Evolutionary conservation across 2,113 vertebrate genomes (phyloP).

Genomic region (Pterocles burchelli): DNA sequence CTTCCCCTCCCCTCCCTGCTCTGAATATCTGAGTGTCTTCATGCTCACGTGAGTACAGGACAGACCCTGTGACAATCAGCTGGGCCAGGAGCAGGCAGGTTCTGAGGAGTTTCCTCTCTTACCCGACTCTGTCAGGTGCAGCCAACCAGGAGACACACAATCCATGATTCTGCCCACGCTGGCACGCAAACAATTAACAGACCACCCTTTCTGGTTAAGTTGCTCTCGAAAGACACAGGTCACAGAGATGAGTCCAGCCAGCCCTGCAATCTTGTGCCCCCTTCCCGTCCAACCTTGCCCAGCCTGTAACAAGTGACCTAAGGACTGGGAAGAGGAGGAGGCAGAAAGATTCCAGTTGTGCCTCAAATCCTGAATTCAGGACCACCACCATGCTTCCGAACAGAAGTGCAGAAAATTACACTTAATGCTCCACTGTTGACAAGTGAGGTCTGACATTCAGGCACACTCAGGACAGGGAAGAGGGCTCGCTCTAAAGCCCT

Average conservation of each 20-base stretch:
- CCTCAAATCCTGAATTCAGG: not conserved
- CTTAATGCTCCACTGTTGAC: not conserved
- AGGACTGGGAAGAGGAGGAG: not conserved
- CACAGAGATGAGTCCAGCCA: not conserved
- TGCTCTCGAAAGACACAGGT: constrained; percentile 7
- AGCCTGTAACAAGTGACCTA: not conserved
- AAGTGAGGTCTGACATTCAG: not conserved
- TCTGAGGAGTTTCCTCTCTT: not conserved
- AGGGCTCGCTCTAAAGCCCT: not conserved
- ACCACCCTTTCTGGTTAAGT: not conserved
- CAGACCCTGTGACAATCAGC: not conserved
- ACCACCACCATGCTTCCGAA: not conserved
- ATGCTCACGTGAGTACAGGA: not conserved
- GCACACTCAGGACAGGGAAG: not conserved
- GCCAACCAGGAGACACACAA: not conserved
- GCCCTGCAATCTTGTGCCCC: not conserved
- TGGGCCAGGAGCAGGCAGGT: not conserved
- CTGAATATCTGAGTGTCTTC: constrained; percentile 9
- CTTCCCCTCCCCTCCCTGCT: not conserved
- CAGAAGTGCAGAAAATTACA: not conserved
- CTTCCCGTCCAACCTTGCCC: not conserved
- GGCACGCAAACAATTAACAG: not conserved
- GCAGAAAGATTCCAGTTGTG: not conserved
- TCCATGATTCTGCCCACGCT: not conserved
- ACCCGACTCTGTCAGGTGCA: not conserved